phyloP scores from a whole-genome alignment of 2,797 vertebrate species.

The Gymnothorax javanicus region DNA sequence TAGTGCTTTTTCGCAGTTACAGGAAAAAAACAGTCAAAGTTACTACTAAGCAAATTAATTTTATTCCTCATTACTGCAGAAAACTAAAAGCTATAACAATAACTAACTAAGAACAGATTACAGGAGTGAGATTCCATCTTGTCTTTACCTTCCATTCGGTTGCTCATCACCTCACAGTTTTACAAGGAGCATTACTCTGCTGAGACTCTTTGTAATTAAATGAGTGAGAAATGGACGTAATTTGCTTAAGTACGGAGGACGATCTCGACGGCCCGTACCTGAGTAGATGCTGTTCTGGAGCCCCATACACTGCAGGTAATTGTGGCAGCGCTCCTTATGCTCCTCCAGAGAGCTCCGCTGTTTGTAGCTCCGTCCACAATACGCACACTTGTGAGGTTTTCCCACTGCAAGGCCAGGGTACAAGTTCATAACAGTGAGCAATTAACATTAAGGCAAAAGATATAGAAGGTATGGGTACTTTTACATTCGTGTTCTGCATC shows the following conservation, averaged over 20 bases:
- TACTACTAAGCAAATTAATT: background rate
- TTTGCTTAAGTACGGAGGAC: background rate
- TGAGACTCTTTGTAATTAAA: background rate
- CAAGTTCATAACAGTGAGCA: constrained; percentile 1
- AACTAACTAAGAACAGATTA: background rate
- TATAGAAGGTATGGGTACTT: constrained; percentile 8
- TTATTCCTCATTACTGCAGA: background rate
- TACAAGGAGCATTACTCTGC: background rate
- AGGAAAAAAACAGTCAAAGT: background rate
- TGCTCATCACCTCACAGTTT: background rate
- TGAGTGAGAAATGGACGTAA: background rate
- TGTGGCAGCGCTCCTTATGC: constrained; percentile 98
- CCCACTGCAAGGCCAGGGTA: constrained; percentile 81
- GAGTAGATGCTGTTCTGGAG: constrained; percentile 90
- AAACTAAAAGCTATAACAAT: background rate
- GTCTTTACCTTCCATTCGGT: background rate
- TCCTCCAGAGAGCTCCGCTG: constrained; percentile 98
- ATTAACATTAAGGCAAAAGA: background rate
- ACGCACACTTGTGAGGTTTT: constrained; percentile 98
- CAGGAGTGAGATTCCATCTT: background rate
- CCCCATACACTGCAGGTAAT: constrained; percentile 97
- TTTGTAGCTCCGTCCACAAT: constrained; percentile 97
- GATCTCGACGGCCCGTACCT: constrained; percentile 73
- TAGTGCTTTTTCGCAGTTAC: background rate
- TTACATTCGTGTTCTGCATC: background rate